A percentile compares a stretch with the other conserved stretches of the same genome.
phyloP scores from a whole-genome alignment of 2,888 invertebrate species.

The Parnassius glacialis region DNA sequence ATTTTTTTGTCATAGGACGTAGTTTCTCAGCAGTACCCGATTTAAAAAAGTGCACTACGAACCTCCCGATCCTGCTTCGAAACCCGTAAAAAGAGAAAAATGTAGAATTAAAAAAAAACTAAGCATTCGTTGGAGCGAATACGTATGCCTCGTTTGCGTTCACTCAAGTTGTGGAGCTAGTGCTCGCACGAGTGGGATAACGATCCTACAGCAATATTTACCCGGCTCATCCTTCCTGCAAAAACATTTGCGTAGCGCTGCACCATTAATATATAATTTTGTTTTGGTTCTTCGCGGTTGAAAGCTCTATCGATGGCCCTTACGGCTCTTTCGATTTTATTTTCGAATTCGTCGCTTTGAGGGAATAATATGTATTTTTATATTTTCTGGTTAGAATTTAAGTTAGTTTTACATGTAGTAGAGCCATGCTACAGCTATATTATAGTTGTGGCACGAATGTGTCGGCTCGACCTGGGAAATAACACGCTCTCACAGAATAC shows the following conservation, averaged over 20 bases:
- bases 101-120: neutral
- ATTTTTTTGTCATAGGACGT: no score
- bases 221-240: neutral
- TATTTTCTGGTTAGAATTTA: no score
- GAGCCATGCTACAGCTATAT: no score
- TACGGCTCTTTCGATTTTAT: slow-evolving; percentile 1
- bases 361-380: neutral
- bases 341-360: neutral
- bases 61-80: neutral
- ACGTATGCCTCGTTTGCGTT: slow-evolving; percentile 35
- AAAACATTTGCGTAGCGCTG: neutral
- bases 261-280: slow-evolving; percentile 2
- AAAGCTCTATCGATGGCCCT: slow-evolving; percentile 6
- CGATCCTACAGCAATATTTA: neutral
- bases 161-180: slow-evolving; percentile 12
- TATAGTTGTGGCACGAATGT: no score
- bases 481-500: no score
- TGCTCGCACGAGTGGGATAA: slow-evolving; percentile 12
- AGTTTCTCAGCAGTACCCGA: no score
- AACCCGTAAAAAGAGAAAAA: neutral
- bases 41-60: neutral
- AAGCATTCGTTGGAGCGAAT: neutral
- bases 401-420: no score
- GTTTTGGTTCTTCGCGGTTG: neutral
- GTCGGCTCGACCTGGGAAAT: no score